Base-by-base conservation (phyloP, 1,140 invertebrate species). In the Brachionus rubens region DNA sequence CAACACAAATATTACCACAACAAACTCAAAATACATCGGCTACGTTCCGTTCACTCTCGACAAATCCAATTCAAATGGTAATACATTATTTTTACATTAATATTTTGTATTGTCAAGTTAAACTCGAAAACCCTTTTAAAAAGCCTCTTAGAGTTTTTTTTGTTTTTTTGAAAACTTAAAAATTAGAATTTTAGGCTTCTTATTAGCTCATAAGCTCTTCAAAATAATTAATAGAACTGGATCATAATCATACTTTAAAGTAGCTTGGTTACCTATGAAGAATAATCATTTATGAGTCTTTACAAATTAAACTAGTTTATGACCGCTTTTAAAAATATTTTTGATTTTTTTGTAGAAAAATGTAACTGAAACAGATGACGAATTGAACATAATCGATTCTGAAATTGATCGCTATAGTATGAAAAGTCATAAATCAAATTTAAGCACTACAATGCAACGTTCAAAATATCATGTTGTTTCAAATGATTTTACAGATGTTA, bases 391-490 rank as follows among this genome's bases (percentile, higher is more conserved):
- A 65, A 65, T 65, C 41, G 59, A 65, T 26, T 43, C 33, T 26
- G 59, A 65, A 65, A 19, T 43, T 10, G 59, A 65, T 41, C 59
- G 59, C 19, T 48, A 72, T 24, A 72, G 68, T 54, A 19, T 50
- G 19, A 72, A 72, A 48, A 72, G 46, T 19, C 46, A 48, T 48
- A 72, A 50, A 48, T 48, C 68, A 72, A 72, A 21, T 33, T 16
- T 59, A 5, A 50, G 68, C 16, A 33, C 54, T 19, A 72, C 68
- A 30, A 33, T 72, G 3, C 28, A 54, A 1, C 19, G 46, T 40
- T 50, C 68, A 5, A 72, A 72, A 54, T 72, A 72, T 41, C 68
- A 72, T 54, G 30, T 54, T 48, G 68, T 72, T 2, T 72, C 68
- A 12, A 72, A 72, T 50, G 68, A 72, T 36, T 72, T 50, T 54